These are phyloP conservation scores for Halichoerus grypus DNA, from an alignment of 2,113 vertebrate species.

Conservation along the genomic window DNA sequence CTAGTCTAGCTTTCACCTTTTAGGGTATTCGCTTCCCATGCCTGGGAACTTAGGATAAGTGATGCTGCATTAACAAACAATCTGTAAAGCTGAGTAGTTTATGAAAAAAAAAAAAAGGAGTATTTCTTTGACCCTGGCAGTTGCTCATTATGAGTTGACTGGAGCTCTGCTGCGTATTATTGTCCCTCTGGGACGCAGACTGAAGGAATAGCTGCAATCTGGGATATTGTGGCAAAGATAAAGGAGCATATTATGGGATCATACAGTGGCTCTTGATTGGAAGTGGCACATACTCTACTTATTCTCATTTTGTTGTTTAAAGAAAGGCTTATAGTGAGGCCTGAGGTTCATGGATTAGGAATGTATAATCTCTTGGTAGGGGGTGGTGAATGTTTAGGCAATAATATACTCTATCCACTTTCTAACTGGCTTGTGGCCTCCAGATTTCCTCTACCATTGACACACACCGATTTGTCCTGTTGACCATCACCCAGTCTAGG, in stretches of 20 bases:
- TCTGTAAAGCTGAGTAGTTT: neutral
- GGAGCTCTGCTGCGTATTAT: neutral
- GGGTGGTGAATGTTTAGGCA: neutral
- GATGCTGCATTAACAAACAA: neutral
- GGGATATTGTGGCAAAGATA: neutral
- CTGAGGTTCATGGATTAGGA: neutral
- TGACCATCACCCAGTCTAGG: neutral
- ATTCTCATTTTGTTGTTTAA: conserved; percentile 8
- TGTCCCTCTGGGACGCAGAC: neutral
- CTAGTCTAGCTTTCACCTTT: neutral
- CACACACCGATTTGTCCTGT: neutral
- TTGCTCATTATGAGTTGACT: neutral
- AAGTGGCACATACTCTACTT: neutral
- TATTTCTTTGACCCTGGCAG: neutral
- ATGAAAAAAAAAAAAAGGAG: neutral
- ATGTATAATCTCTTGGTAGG: neutral
- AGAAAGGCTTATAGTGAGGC: neutral
- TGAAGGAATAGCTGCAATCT: neutral
- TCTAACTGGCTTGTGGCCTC: neutral
- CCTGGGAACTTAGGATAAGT: neutral
- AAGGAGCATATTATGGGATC: neutral
- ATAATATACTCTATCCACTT: neutral
- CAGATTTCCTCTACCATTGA: neutral
- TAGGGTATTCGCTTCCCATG: neutral
- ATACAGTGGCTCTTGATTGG: neutral